phyloP scores from a whole-genome alignment of 1,140 invertebrate genomes.

The Achatina immaculata region DNA sequence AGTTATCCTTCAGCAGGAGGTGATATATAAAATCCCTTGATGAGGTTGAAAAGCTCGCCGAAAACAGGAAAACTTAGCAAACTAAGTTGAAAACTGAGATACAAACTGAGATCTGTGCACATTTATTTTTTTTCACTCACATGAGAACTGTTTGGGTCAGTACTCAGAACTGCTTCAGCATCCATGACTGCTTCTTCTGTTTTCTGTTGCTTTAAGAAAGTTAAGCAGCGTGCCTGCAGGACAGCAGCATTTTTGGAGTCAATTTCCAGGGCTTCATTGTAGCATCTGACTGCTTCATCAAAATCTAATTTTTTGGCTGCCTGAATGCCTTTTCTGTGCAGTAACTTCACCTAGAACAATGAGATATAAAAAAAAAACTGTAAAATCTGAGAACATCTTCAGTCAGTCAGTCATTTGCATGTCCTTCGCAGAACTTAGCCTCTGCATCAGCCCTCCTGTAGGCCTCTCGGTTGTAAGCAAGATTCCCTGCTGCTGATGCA shows the following conservation, averaged over 20 bases:
- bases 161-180: constrained; percentile 53
- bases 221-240: constrained; percentile 54
- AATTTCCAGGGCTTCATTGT: constrained; percentile 66
- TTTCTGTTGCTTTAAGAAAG: constrained; percentile 58
- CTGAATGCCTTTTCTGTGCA: constrained; percentile 58
- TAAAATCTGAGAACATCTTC: not conserved
- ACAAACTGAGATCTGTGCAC: too few relatives aligned
- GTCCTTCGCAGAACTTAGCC: too few relatives aligned
- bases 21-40: too few relatives aligned
- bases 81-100: too few relatives aligned
- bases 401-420: too few relatives aligned
- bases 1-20: too few relatives aligned
- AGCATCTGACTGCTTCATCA: constrained; percentile 56
- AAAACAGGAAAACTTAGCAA: too few relatives aligned
- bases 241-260: constrained; percentile 60
- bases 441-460: too few relatives aligned
- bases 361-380: constrained; percentile 5
- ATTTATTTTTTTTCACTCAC: too few relatives aligned
- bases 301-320: constrained; percentile 56
- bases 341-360: constrained; percentile 54
- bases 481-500: too few relatives aligned
- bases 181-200: constrained; percentile 55
- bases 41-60: too few relatives aligned
- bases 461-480: too few relatives aligned
- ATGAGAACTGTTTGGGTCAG: constrained; percentile 57